These are phyloP conservation scores for Jacana jacana DNA, from an alignment of 2,113 vertebrate genomes.

Conservation along the genomic window DNA sequence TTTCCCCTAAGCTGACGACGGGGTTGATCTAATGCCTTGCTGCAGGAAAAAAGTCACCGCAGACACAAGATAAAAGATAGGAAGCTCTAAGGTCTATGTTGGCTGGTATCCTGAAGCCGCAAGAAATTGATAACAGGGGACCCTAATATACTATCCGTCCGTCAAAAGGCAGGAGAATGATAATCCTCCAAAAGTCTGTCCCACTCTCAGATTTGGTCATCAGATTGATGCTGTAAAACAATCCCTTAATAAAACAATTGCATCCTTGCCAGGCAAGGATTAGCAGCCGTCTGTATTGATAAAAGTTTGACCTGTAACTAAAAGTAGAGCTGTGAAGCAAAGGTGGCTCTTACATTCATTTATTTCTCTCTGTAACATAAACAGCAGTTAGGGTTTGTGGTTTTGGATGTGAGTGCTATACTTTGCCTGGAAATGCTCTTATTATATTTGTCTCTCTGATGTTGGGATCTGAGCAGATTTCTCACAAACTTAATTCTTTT, in stretches of 20 bases:
- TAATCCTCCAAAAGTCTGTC: conserved; percentile 28
- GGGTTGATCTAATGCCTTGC: conserved; percentile 34
- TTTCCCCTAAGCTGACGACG: conserved; percentile 27
- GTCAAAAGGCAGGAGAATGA: conserved; percentile 31
- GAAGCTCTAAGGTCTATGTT: conserved; percentile 39
- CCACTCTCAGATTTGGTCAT: conserved; percentile 1
- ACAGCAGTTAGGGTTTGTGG: neutral
- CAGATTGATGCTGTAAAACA: neutral
- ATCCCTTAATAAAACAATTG: neutral
- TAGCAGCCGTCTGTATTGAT: neutral
- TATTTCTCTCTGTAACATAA: neutral
- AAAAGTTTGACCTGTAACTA: neutral
- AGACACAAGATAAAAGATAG: conserved; percentile 52
- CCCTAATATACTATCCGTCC: neutral
- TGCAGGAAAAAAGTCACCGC: conserved; percentile 10
- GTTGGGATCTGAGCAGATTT: neutral
- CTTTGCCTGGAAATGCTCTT: neutral
- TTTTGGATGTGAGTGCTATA: neutral
- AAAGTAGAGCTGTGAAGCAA: neutral
- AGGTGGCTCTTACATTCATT: neutral
- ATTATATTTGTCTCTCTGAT: neutral
- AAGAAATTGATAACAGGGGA: conserved; percentile 33
- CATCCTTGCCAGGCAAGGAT: neutral
- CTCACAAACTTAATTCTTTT: neutral
- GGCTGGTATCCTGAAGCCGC: conserved; percentile 48